Conservation (phyloP, 2,888 invertebrate species). For the Ormyrus thymus region DNA sequence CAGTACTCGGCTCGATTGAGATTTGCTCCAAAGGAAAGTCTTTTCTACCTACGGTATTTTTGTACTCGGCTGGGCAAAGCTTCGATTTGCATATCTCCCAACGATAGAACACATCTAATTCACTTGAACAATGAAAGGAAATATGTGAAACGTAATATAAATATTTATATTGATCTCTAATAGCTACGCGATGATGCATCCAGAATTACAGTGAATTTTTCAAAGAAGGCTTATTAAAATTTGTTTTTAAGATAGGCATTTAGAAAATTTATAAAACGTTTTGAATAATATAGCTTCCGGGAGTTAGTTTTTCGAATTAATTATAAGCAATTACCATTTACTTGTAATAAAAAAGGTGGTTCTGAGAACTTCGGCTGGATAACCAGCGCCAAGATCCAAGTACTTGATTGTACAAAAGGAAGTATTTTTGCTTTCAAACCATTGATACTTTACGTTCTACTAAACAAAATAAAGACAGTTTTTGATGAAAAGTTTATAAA, state of each 20-base stretch:
- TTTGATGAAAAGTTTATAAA: background rate
- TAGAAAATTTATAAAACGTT: background rate
- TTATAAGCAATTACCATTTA: constrained; percentile 42
- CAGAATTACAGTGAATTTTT: too few species aligned
- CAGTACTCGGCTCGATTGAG: constrained; percentile 61
- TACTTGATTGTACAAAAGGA: constrained; percentile 43
- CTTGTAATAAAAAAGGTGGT: constrained; percentile 21
- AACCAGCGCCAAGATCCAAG: constrained; percentile 40
- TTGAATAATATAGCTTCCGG: background rate
- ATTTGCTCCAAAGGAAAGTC: constrained; percentile 63
- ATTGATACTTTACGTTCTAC: constrained; percentile 49
- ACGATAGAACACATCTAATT: constrained; percentile 63
- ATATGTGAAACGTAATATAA: background rate
- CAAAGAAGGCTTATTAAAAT: too few species aligned
- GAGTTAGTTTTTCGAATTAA: background rate
- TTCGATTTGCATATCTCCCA: constrained; percentile 63
- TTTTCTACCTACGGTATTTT: constrained; percentile 54
- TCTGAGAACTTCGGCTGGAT: background rate
- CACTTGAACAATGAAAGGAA: constrained; percentile 55
- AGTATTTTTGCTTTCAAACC: constrained; percentile 32
- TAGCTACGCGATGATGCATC: too few species aligned
- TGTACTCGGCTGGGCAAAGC: constrained; percentile 28
- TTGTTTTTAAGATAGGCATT: too few species aligned
- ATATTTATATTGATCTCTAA: background rate
- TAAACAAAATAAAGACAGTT: background rate